Conservation (phyloP, 2,113 vertebrate species). For the Gobius niger region DNA sequence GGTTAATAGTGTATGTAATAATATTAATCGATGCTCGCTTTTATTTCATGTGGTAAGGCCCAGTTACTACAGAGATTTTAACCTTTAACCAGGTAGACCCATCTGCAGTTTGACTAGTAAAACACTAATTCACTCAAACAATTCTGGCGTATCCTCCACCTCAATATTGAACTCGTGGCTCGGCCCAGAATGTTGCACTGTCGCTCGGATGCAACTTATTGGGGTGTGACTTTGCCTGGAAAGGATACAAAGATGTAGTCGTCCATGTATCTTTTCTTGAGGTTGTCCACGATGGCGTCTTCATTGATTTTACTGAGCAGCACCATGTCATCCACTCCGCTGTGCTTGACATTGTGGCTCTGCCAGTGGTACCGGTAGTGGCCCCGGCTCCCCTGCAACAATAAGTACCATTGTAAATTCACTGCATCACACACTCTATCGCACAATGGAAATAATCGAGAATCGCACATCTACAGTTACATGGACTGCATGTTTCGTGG, state of each 20-base stretch:
- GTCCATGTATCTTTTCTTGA: slow-evolving; percentile 99
- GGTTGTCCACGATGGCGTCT: slow-evolving; percentile 97
- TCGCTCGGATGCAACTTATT: no score
- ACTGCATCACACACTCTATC: slow-evolving; percentile 5
- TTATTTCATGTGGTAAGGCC: no score
- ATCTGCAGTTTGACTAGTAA: no score
- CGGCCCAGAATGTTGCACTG: no score
- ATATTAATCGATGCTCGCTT: no score
- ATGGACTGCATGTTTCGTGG: background rate
- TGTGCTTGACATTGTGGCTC: slow-evolving; percentile 98
- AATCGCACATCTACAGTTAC: slow-evolving; percentile 25
- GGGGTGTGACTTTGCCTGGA: slow-evolving; percentile 24
- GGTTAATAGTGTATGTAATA: no score
- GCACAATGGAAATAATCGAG: slow-evolving; percentile 35
- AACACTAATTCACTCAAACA: no score
- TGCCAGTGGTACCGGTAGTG: slow-evolving; percentile 98
- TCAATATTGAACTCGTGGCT: no score
- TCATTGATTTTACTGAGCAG: slow-evolving; percentile 96
- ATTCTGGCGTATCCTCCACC: no score
- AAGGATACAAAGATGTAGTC: slow-evolving; percentile 99
- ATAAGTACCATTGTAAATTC: slow-evolving; percentile 38
- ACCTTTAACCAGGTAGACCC: no score
- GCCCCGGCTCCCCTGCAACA: slow-evolving; percentile 92
- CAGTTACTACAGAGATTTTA: no score
- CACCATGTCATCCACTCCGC: slow-evolving; percentile 98